These are phyloP conservation scores for Poeciliopsis turrubarensis DNA, from an alignment of 2,113 vertebrate species.

Conservation along the genomic window DNA sequence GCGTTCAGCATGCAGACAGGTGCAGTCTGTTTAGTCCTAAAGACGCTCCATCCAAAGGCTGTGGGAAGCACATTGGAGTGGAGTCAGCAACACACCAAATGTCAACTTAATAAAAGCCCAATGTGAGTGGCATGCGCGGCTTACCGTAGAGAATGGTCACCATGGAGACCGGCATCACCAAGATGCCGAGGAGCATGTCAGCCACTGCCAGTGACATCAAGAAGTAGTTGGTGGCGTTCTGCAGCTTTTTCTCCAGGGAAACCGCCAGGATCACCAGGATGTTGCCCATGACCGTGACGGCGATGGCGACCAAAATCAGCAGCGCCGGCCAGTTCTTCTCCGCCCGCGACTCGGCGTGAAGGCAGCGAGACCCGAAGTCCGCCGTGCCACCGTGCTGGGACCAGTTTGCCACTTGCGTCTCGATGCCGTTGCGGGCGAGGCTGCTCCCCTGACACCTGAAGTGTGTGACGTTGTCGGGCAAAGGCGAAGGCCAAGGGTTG, in stretches of 20 bases:
- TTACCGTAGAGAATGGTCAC: slow-evolving; percentile 95
- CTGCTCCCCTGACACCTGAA: slow-evolving; percentile 33
- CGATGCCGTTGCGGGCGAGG: not conserved
- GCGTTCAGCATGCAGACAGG: not conserved
- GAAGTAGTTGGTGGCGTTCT: slow-evolving; percentile 98
- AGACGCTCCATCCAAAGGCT: not conserved
- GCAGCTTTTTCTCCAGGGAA: slow-evolving; percentile 95
- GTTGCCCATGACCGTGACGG: slow-evolving; percentile 93
- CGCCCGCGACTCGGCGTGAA: slow-evolving; percentile 57
- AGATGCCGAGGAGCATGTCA: slow-evolving; percentile 94
- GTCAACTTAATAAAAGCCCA: slow-evolving; percentile 19
- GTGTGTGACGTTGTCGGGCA: slow-evolving; percentile 25
- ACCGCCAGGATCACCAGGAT: slow-evolving; percentile 97
- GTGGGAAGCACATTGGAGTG: not conserved
- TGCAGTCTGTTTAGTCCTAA: slow-evolving; percentile 1
- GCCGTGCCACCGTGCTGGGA: slow-evolving; percentile 4
- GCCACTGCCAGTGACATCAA: slow-evolving; percentile 97
- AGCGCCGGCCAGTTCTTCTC: slow-evolving; percentile 93
- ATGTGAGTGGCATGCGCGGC: slow-evolving; percentile 54
- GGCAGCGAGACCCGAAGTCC: slow-evolving; percentile 38
- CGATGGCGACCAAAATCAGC: slow-evolving; percentile 86
- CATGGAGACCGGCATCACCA: slow-evolving; percentile 98
- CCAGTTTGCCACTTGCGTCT: slow-evolving; percentile 43
- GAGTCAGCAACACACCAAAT: slow-evolving; percentile 38
- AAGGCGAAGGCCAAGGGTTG: slow-evolving; percentile 37